Evolutionary conservation across 2,797 vertebrate species (phyloP), one percentile per base, ranked within the genome.

Genomic region (Crenuchus spilurus): DNA sequence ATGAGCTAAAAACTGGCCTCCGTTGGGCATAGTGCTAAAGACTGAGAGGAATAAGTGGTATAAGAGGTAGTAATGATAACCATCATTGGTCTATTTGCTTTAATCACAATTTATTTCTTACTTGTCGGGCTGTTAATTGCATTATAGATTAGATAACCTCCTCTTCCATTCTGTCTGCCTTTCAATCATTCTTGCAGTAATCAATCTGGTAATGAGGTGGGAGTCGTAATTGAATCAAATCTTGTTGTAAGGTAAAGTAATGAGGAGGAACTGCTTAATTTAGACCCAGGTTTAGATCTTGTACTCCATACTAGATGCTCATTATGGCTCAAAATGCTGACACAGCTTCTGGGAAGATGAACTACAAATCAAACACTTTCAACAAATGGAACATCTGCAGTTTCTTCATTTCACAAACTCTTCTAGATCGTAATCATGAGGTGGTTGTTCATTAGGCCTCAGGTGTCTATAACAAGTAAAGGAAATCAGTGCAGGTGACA

Each of bases 101-200:
- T 48, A 71, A 49, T 71, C 8, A 37, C 52, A 24, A 16, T 42
- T 61, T 61, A 33, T 37, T 57, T 37, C 55, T 37, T 35, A 26
- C 58, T 49, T 49, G 28, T 13, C 61, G 9, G 57, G 20, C 33
- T 26, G 30, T 37, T 48, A 61, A 60, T 70, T 49, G 24, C 49
- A 6, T 26, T 54, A 54, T 54, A 54, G 30, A 33, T 39, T 11
- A 11, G 26, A 20, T 61, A 22, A 8, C 13, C 18, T 9, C 18
- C 58, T 57, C 63, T 78, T 22, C 68, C n/a, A 44, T 46, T 72
- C 55, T 71, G 72, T 79, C 71, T 62, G 57, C 60, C 44, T 79
- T 49, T 80, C 68, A 22, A 35, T 18, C 31, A 41, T 22, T 61
- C 33, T 24, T 2, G 5, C 9, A 18, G 33, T 22, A 22, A 60